Percentiles rank a stretch among this genome's conserved stretches.
These are phyloP conservation scores for Anguilla rostrata DNA, from an alignment of 2,113 vertebrate genomes.

Conservation along the genomic window DNA sequence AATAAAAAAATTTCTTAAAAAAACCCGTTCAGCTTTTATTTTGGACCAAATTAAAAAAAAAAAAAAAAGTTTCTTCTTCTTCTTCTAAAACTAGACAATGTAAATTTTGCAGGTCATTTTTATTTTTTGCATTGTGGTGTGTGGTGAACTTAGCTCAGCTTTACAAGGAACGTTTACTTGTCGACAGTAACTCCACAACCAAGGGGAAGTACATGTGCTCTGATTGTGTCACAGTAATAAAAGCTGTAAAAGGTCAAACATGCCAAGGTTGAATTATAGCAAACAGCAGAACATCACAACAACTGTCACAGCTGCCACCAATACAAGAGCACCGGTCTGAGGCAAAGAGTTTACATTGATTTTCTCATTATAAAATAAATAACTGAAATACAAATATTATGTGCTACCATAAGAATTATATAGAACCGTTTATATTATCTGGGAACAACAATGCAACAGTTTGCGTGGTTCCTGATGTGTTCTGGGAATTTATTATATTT, in stretches of 20 bases:
- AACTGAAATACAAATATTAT: conserved; percentile 4
- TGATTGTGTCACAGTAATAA: conserved; percentile 24
- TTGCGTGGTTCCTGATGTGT: background rate
- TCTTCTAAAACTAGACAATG: too few relatives aligned
- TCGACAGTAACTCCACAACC: background rate
- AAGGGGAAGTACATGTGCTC: background rate
- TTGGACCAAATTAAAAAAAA: background rate
- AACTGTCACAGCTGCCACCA: conserved; percentile 16
- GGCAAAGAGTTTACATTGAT: conserved; percentile 47
- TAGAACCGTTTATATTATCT: conserved; percentile 38
- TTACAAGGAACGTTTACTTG: background rate
- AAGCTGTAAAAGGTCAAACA: conserved; percentile 46
- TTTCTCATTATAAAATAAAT: conserved; percentile 54
- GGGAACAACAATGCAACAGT: background rate
- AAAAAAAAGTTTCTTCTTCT: background rate
- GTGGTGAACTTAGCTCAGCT: background rate
- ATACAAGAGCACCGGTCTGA: conserved; percentile 21
- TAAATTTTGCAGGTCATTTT: background rate
- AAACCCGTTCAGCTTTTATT: background rate
- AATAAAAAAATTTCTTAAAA: background rate
- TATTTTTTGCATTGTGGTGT: background rate
- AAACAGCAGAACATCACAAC: background rate
- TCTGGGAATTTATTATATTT: background rate
- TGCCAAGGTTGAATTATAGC: conserved; percentile 46
- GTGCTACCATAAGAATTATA: conserved; percentile 50